Percentiles rank a stretch among this genome's conserved stretches.
Conservation (phyloP, 2,113 vertebrate genomes). For the Actenoides hombroni region DNA sequence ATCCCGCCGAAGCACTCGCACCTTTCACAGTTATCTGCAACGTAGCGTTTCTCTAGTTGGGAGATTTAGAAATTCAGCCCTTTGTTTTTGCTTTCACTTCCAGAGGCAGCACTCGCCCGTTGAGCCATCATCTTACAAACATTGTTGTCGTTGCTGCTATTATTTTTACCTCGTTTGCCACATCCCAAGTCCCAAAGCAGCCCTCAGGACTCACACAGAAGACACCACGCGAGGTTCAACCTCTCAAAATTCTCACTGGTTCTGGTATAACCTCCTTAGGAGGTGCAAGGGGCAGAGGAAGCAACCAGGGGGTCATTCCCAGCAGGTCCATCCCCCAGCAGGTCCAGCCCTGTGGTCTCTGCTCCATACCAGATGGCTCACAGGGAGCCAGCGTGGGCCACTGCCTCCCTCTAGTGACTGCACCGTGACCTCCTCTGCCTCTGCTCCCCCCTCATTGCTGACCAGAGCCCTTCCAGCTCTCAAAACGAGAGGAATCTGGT, state of each 20-base stretch:
- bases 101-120: background rate
- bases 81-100: background rate
- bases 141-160: background rate
- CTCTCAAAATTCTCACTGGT: background rate
- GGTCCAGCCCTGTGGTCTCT: no score
- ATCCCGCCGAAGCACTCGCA: background rate
- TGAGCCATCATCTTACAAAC: accelerated
- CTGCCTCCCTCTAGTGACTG: conserved; percentile 44
- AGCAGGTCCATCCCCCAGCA: background rate
- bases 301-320: no score
- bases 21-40: background rate
- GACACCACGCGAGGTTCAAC: accelerated
- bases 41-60: background rate
- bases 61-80: background rate
- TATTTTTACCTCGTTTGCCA: background rate
- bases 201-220: accelerated
- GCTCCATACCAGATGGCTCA: background rate
- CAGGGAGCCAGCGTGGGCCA: background rate
- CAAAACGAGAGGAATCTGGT: background rate
- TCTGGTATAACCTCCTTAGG: background rate
- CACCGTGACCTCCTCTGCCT: background rate
- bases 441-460: background rate
- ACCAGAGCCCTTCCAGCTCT: background rate
- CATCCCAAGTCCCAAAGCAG: background rate
- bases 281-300: background rate